Percentiles rank a stretch among this genome's conserved stretches.
These are phyloP conservation scores for Autographa gamma DNA, from an alignment of 2,888 invertebrate genomes.

Conservation along the genomic window DNA sequence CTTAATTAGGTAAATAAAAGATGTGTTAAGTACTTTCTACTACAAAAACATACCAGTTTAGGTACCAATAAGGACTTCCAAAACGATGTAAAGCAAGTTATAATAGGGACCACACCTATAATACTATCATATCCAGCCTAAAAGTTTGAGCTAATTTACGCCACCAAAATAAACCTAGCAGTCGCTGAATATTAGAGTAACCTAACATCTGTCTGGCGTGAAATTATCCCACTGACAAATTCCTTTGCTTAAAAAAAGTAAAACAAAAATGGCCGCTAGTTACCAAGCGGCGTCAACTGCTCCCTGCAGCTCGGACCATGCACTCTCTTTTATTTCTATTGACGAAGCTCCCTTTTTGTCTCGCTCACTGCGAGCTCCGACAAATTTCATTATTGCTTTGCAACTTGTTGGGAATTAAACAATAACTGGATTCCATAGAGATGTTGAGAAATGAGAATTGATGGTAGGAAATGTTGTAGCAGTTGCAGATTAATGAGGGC, in stretches of 20 bases:
- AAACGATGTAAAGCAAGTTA: too few relatives aligned
- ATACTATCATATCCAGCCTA: background rate
- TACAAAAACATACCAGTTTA: too few relatives aligned
- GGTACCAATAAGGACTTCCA: too few relatives aligned
- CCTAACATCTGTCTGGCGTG: constrained; percentile 2
- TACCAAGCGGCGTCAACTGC: constrained; percentile 60
- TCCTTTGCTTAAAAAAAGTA: constrained; percentile 2
- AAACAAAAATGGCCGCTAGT: constrained; percentile 42
- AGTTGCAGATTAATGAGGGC: background rate
- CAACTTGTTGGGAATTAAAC: constrained; percentile 29
- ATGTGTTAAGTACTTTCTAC: too few relatives aligned
- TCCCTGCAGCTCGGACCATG: constrained; percentile 61
- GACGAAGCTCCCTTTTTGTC: constrained; percentile 67
- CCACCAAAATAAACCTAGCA: background rate
- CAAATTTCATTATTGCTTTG: constrained; percentile 67
- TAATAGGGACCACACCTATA: too few relatives aligned
- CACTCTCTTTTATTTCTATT: constrained; percentile 74
- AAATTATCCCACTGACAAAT: constrained; percentile 15
- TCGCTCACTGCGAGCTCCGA: constrained; percentile 54
- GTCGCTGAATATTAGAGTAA: background rate
- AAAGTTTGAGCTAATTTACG: background rate
- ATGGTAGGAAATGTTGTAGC: background rate
- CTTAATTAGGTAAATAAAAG: background rate
- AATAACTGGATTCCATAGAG: constrained; percentile 7
- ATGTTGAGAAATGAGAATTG: background rate